Base-by-base conservation (phyloP, 2,888 invertebrate species). In the Thecophora atra region DNA sequence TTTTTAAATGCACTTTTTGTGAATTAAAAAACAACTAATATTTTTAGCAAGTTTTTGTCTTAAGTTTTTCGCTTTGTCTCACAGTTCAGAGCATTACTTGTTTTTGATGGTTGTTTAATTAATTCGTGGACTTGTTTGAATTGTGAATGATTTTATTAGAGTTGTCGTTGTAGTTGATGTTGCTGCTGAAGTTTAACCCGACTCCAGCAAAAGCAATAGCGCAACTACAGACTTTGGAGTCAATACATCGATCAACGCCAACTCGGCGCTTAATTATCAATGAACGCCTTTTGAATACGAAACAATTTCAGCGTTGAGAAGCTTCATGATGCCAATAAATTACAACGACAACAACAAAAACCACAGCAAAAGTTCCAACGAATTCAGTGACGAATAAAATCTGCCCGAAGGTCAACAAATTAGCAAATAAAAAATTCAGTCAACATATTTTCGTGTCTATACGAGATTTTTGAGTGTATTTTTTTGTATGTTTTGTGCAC, bases 331-430 rank as follows among this genome's bases (percentile, higher is more conserved):
- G 64, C 42, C 26, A 64, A 64, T 64, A 30, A 30, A 60, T 30
- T 42, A 60, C 42, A 58, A 56, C 68, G 63, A 72, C 28, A 71
- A 15, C 65, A 67, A 72, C 44, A 73, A 15, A 58, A 58, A 64
- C 21, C 58, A 68, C 47, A 58, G 52, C 28, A 64, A 37, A 37
- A 51, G 37, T 52, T 52, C 64, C 28, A 73, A 37, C 58, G 58
- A 56, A 8, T 21, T 52, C 81, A 77, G 78, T 81, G 79, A 80
- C 77, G 78, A 81, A 17, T 6, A 28, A 37, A 37, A 19, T 19
- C 8, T 30, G 19, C 5, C 15, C 26, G 21, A 15, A 56, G 44
- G 26, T 30, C 26, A 17, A 30, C 30, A 26, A 15, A 37, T 37
- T 37, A 6, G 37, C 11, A 37, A 11, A 37, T 37, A 37, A 37